Conservation (phyloP, 2,888 invertebrate species). For the Cosmopolites sordidus region DNA sequence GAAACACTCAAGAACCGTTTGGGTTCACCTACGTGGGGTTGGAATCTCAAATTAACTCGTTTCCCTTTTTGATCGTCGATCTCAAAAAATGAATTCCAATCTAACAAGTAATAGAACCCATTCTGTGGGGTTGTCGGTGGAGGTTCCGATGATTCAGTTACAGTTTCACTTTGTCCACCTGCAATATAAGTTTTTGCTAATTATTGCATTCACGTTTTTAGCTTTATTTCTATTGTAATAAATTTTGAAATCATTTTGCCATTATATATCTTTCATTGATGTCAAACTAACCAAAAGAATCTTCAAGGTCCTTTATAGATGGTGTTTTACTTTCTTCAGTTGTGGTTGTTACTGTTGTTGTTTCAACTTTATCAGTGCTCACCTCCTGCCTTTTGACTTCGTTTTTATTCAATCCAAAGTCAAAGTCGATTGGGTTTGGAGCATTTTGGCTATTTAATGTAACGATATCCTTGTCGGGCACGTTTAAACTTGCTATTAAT, state of each 20-base stretch:
- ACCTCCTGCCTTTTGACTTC: constrained; percentile 53
- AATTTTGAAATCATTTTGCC: not conserved
- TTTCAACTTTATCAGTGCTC: constrained; percentile 8
- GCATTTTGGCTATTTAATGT: constrained; percentile 40
- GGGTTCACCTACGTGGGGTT: constrained; percentile 77
- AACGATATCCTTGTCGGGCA: constrained; percentile 17
- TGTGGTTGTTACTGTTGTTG: constrained; percentile 17
- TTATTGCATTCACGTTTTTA: not conserved
- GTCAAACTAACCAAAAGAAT: constrained; percentile 65
- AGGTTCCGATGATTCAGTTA: constrained; percentile 55
- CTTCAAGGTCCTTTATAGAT: constrained; percentile 65
- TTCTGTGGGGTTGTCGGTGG: constrained; percentile 65
- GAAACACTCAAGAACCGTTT: constrained; percentile 71
- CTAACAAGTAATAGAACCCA: constrained; percentile 79
- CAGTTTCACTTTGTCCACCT: constrained; percentile 30
- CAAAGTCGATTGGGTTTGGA: constrained; percentile 47
- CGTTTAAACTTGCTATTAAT: constrained; percentile 40
- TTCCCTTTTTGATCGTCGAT: constrained; percentile 69
- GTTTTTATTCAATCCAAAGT: constrained; percentile 44
- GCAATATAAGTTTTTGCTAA: too few species aligned
- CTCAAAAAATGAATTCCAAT: constrained; percentile 83
- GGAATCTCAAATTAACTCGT: constrained; percentile 73
- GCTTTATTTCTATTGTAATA: not conserved
- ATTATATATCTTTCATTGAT: too few species aligned
- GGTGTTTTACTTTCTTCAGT: constrained; percentile 45